Evolutionary conservation across 2,113 vertebrate genomes (phyloP).

Genomic region (Cephalopterus ornatus): DNA sequence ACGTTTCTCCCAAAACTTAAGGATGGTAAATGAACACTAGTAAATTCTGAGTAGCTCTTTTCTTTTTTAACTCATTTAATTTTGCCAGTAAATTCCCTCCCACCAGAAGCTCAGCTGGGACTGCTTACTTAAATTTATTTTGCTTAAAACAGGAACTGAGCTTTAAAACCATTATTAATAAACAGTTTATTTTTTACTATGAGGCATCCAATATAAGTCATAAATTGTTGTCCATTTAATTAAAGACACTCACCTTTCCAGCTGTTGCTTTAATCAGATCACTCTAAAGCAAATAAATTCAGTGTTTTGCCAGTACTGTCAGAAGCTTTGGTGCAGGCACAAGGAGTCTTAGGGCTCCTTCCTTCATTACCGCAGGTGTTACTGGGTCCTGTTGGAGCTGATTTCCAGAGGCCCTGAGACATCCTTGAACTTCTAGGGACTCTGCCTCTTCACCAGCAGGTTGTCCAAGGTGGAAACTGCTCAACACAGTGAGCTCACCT

Average conservation of each 20-base stretch:
- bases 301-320: not conserved
- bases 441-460: not conserved
- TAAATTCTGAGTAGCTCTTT: not conserved
- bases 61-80: not conserved
- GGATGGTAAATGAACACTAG: not conserved
- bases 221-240: constrained; percentile 28
- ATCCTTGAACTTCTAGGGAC: not conserved
- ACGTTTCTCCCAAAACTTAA: not conserved
- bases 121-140: constrained; percentile 32
- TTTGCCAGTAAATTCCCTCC: not conserved
- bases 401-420: not conserved
- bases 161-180: constrained; percentile 49
- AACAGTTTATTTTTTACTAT: constrained; percentile 63
- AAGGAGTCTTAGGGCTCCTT: not conserved
- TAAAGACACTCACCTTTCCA: constrained; percentile 48
- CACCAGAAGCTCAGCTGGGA: constrained; percentile 7
- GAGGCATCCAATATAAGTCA: constrained; percentile 21
- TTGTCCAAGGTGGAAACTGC: not conserved
- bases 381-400: not conserved
- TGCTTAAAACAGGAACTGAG: constrained; percentile 49
- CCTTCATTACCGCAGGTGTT: not conserved
- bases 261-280: constrained; percentile 30
- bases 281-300: not conserved
- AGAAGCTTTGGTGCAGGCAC: not conserved
- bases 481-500: not conserved